Conservation (phyloP, 2,888 invertebrate species). For the Leptopilina myrica region DNA sequence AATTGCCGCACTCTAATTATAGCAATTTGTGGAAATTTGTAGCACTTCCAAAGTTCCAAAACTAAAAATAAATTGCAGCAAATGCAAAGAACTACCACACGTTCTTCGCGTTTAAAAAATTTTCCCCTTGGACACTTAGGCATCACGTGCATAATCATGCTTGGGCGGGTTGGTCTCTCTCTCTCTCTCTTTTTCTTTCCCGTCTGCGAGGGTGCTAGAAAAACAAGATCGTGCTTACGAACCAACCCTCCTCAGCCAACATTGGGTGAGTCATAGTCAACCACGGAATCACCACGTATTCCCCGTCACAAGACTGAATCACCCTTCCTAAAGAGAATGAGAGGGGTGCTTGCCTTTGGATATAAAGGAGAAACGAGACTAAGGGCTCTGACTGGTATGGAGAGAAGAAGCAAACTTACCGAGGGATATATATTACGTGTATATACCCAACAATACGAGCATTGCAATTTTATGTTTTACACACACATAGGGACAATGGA, state of each 20-base stretch:
- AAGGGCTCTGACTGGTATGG: constrained; percentile 6
- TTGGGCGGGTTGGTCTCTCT: constrained; percentile 18
- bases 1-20: too few relatives aligned
- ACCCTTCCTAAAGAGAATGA: constrained; percentile 55
- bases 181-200: too few relatives aligned
- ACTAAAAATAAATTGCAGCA: too few relatives aligned
- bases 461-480: constrained; percentile 13
- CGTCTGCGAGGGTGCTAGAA: constrained; percentile 37
- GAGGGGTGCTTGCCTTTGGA: not conserved
- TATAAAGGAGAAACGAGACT: constrained; percentile 29
- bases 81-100: not conserved
- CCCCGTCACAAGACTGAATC: constrained; percentile 55
- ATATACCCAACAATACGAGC: not conserved
- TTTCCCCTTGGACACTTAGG: constrained; percentile 24
- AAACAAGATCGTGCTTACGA: constrained; percentile 32
- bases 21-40: too few relatives aligned
- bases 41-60: too few relatives aligned
- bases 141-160: constrained; percentile 27
- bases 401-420: constrained; percentile 2
- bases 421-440: constrained; percentile 16
- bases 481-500: not conserved
- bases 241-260: constrained; percentile 5
- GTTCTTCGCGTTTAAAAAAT: not conserved
- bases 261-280: constrained; percentile 58
- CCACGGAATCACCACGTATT: constrained; percentile 57